These are phyloP conservation scores for Alexandromys fortis DNA, from an alignment of 2,113 vertebrate genomes.

Conservation along the genomic window DNA sequence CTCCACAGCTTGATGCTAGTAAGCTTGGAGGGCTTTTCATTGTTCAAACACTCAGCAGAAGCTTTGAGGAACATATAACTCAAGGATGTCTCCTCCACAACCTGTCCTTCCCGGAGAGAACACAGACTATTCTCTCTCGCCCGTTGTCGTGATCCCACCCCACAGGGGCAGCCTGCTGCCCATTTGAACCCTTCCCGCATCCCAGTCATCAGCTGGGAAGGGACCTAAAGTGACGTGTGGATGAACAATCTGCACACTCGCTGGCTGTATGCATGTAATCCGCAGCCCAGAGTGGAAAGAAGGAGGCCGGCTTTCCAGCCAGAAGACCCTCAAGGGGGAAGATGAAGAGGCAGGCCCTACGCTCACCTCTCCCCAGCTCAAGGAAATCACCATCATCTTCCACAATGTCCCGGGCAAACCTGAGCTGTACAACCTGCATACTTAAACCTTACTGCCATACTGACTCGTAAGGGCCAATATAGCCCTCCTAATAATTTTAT, in stretches of 20 bases:
- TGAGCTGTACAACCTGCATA: conserved; percentile 74
- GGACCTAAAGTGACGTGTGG: neutral
- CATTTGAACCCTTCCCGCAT: neutral
- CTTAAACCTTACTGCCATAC: too few relatives aligned
- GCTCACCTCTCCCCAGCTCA: conserved; percentile 75
- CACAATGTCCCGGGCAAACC: conserved; percentile 94
- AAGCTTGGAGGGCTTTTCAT: neutral
- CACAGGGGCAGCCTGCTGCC: neutral
- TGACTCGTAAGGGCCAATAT: too few relatives aligned
- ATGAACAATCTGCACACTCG: neutral
- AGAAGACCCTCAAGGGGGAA: conserved; percentile 59
- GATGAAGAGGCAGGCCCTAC: conserved; percentile 45
- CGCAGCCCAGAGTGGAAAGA: conserved; percentile 58
- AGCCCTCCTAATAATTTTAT: neutral
- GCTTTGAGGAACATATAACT: conserved; percentile 74
- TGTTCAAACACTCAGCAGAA: conserved; percentile 83
- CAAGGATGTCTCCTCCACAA: neutral
- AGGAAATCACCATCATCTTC: conserved; percentile 92
- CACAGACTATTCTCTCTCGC: neutral
- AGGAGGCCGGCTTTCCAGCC: conserved; percentile 7
- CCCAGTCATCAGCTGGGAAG: neutral
- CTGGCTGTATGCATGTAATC: conserved; percentile 67
- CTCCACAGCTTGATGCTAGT: neutral
- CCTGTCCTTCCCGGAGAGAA: conserved; percentile 15
- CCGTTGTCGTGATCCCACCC: neutral